Evolutionary conservation across 2,113 vertebrate species (phyloP), one percentile per base, ranked within the genome.

Genomic region (Apodemus speciosus): DNA sequence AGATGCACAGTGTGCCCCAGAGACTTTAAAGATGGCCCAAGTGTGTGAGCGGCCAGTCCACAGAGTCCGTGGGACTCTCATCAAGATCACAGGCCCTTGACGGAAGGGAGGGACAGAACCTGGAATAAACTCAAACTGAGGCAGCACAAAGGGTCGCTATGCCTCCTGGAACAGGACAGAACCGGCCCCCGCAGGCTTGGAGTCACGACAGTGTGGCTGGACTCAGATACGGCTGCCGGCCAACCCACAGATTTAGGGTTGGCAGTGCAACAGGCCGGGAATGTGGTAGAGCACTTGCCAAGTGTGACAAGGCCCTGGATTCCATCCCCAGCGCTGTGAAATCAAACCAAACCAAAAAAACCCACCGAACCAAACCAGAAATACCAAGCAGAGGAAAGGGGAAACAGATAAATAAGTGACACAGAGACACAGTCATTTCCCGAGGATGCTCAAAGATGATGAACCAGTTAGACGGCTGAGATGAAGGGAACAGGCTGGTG

Each of bases 1-100:
- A 49, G 14, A 38, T 1, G 40, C 66, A 56, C 0, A 53, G 8
- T 3, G 3, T 3, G 43, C 30, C 1, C 4, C 9, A n/a, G 35
- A 80, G 73, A 53, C 6, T 16, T 2, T 6, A 27, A 38, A 43
- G 64, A 53, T 43, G 43, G 60, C 38, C 30, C 51, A 35, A 3
- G 6, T 72, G 51, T 38, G 23, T 69, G 32, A 51, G 40, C 66
- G 25, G 10, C 21, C 9, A 20, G 23, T 40, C 53, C 43, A 21
- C 6, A 32, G 53, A n/a, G 15, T 32, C 8, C 35, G 15, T 2
- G 2, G 32, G 20, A 18, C 9, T 40, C 18, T 56, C 21, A 27
- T 30, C 30, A 3, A 43, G 46, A 38, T 25, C 21, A 4, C 32
- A 15, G 76, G 60, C 15, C 20, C 56, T 32, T 68, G 16, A 3